phyloP scores from a whole-genome alignment of 2,888 invertebrate species.

The Synanthedon tipuliformis region DNA sequence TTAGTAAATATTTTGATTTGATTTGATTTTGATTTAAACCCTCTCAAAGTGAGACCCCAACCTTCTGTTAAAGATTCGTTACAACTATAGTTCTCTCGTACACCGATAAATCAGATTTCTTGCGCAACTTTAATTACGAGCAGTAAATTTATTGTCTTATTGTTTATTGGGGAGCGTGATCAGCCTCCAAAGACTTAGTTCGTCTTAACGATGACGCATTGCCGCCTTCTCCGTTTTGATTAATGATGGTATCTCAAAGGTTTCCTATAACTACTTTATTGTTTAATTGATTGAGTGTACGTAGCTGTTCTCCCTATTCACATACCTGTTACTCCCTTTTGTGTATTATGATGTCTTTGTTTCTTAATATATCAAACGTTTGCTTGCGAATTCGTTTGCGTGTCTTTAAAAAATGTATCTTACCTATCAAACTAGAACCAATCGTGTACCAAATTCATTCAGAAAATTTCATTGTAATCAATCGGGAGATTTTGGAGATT shows the following conservation, averaged over 20 bases:
- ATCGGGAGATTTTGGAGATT: no score
- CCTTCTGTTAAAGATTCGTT: background rate
- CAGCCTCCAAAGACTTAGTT: background rate
- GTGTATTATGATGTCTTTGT: no score
- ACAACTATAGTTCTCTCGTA: background rate
- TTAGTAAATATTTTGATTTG: no score
- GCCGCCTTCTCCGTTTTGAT: background rate
- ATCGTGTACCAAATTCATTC: no score
- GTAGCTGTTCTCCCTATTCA: no score
- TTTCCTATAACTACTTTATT: background rate
- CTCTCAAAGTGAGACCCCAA: background rate
- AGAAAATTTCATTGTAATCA: no score
- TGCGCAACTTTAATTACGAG: constrained; percentile 7
- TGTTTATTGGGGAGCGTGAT: background rate
- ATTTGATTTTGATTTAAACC: no score
- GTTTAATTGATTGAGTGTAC: background rate
- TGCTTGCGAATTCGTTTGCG: no score
- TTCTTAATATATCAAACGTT: no score
- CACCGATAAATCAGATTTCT: constrained; percentile 4
- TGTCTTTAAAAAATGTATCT: no score
- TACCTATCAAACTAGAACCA: no score
- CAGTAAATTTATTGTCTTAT: constrained; percentile 5
- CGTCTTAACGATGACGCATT: background rate
- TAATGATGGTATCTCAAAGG: background rate
- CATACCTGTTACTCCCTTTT: no score